Evolutionary conservation across 2,888 invertebrate species (phyloP).

Genomic region (Drosophila leonis): DNA sequence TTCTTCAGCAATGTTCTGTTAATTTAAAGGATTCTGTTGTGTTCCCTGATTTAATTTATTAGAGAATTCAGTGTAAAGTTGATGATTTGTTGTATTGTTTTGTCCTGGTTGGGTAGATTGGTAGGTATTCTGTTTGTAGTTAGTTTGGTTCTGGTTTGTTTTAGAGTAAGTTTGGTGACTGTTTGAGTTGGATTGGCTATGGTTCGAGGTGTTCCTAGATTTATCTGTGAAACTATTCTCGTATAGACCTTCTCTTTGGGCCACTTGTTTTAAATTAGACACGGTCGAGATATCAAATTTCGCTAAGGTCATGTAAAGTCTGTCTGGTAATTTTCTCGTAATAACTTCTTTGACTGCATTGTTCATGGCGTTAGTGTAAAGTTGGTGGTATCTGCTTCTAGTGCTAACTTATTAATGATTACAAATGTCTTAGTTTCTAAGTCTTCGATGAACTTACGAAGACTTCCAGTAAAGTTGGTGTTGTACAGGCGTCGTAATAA

Average conservation of each 20-base stretch:
- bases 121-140: background rate
- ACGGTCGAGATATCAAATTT: background rate
- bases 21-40: too few species aligned
- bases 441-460: background rate
- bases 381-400: background rate
- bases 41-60: too few species aligned
- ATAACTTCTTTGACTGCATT: background rate
- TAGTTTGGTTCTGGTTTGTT: background rate
- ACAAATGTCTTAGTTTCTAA: background rate
- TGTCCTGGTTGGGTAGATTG: background rate
- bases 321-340: background rate
- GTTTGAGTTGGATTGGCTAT: too few species aligned
- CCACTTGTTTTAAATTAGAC: background rate
- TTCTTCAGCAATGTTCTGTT: too few species aligned
- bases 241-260: background rate
- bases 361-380: too few species aligned
- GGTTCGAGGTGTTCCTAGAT: too few species aligned
- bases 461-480: too few species aligned
- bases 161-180: background rate
- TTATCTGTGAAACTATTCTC: background rate
- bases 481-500: too few species aligned
- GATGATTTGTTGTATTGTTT: too few species aligned
- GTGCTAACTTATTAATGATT: background rate
- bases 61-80: too few species aligned
- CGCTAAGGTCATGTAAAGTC: background rate